These are phyloP conservation scores for Caenorhabditis sp. DNA, from an alignment of 2,888 invertebrate species.

Conservation along the genomic window DNA sequence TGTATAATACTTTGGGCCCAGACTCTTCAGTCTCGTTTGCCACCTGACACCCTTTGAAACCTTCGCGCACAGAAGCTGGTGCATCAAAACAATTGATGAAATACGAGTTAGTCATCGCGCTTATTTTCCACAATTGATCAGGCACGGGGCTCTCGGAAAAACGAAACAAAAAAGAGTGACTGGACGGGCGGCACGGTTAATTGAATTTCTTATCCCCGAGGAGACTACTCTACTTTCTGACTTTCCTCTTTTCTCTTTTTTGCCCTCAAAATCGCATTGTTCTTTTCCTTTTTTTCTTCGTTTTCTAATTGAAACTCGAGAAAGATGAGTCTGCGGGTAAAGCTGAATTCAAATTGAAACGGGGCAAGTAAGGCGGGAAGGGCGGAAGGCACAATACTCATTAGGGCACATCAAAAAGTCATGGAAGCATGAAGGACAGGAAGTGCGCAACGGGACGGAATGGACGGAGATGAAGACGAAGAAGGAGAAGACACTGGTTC, in stretches of 20 bases:
- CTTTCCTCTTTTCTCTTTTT: not conserved
- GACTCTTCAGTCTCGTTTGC: not conserved
- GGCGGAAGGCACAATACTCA: conserved; percentile 43
- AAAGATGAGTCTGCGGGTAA: conserved; percentile 9
- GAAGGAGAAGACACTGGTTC: conserved; percentile 17
- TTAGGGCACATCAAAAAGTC: conserved; percentile 54
- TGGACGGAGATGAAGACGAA: too few species aligned
- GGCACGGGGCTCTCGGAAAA: not conserved
- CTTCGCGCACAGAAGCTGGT: conserved; percentile 11
- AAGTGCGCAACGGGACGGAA: conserved; percentile 29
- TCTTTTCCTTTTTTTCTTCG: not conserved
- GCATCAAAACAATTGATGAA: conserved; percentile 39
- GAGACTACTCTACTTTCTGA: not conserved
- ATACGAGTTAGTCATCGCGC: conserved; percentile 18
- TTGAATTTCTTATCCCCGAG: conserved; percentile 27
- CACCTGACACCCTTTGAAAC: conserved; percentile 7
- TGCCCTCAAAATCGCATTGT: not conserved
- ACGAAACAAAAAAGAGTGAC: conserved; percentile 2
- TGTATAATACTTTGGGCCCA: too few species aligned
- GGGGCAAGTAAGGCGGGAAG: not conserved
- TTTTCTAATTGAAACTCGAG: not conserved
- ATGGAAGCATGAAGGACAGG: conserved; percentile 61
- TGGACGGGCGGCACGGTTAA: conserved; percentile 19
- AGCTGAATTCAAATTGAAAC: conserved; percentile 29
- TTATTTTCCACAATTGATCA: conserved; percentile 6